Evolutionary conservation across 2,797 vertebrate species (phyloP), one percentile per base, ranked within the genome.

Genomic region (Huso huso): DNA sequence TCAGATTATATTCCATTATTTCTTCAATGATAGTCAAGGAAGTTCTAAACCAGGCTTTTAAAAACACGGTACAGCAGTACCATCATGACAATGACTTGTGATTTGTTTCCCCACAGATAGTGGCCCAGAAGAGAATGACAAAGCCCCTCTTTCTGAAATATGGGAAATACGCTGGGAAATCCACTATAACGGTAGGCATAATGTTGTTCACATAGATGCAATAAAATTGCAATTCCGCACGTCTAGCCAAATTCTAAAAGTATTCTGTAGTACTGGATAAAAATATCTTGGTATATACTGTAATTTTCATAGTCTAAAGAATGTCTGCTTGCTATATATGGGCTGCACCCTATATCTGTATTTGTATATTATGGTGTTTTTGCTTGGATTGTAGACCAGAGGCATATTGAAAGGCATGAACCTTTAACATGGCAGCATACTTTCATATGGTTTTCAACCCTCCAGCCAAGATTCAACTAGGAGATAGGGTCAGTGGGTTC

Each of bases 51-150:
- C 37, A n/a, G 4, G 12, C 10, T 58, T 7, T 13, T 58, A 58
- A 58, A 9, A 13, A 58, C 55, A 37, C 4, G 18, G 18, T 18
- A 2, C 18, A 18, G 18, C 18, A 37, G 37, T 58, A n/a, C 55
- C 55, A 11, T 58, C 55, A n/a, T n/a, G 12, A n/a, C 6, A 6
- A 58, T 58, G 52, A 15, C 6, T 37, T 37, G 37, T 70, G 57
- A 75, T 49, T 72, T 83, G 7, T 7, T 73, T 69, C 10, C 75
- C 64, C 73, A 70, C 85, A 99, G 95, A 96, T 97, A 0, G 95
- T 97, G 79, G 95, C 95, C 0, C 96, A 98, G 81, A 98, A 97
- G 85, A 92, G 90, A 71, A 91, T 96, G 89, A 85, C 89, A 12
- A 95, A 93, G 69, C 88, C 93, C 0, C 81, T 98, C 76, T 79